A percentile compares a stretch with the other conserved stretches of the same genome.
Conservation (phyloP, 2,113 vertebrate species). For the Halichoerus grypus region DNA sequence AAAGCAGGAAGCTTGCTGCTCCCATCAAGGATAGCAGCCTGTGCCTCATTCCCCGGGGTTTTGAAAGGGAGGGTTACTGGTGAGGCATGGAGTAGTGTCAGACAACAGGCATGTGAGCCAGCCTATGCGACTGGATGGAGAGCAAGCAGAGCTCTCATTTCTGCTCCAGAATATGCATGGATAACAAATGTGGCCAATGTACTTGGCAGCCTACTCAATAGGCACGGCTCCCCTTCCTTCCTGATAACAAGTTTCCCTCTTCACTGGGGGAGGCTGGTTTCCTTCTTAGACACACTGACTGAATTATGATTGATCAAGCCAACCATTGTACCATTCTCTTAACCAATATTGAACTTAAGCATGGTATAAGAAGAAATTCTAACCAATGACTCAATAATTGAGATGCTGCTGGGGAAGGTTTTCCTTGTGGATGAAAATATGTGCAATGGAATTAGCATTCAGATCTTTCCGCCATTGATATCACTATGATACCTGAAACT, state of each 20-base stretch:
- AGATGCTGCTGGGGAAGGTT: background rate
- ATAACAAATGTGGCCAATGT: background rate
- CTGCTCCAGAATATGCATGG: background rate
- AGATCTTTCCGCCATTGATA: background rate
- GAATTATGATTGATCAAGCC: background rate
- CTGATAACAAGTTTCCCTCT: background rate
- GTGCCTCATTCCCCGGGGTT: background rate
- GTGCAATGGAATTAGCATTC: background rate
- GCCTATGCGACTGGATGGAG: accelerated
- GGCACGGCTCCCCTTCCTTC: background rate
- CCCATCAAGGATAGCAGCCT: background rate
- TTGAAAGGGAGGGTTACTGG: background rate
- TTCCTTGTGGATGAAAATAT: background rate
- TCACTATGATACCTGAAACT: background rate
- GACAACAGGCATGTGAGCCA: background rate
- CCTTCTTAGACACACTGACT: background rate
- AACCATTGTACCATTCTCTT: background rate
- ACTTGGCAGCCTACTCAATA: background rate
- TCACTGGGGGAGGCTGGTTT: background rate
- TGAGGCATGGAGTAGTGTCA: background rate
- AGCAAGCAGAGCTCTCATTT: background rate
- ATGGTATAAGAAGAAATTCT: background rate
- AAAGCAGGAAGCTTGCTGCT: background rate
- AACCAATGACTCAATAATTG: background rate
- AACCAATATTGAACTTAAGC: background rate